Base-by-base conservation (phyloP, 2,888 invertebrate species). In the Candidula unifasciata region DNA sequence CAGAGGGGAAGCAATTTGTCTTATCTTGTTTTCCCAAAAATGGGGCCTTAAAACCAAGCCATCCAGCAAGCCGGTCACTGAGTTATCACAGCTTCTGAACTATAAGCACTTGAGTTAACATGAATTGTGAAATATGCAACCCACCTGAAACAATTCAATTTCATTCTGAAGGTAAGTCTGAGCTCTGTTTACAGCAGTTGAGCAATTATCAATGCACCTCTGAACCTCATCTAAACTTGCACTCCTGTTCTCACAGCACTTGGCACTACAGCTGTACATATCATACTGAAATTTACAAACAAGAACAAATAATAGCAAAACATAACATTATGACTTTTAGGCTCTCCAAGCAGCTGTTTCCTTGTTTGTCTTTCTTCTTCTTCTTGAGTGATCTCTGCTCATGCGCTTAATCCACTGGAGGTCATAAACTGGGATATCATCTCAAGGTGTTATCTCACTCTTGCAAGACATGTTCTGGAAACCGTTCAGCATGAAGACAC, bases 201-300 rank as follows among this genome's bases (percentile, higher is more conserved):
- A 96, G 92, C 98, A 98, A 80, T 95, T 95, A 87, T 97, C 97
- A 37, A 98, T 96, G 92, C 98, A 98, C 33, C 95, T 95, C 89
- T 97, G 97, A 0, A 97, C 96, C 88, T 96, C 95, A 91, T 97
- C 97, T 87, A 97, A 94, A 0, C 96, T 96, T 0, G 95, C 94
- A 33, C 95, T 94, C 35, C 94, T 94, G 90, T 97, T 96, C 87
- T 97, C 97, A 92, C 98, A 98, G 93, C 98, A 98, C 89, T 95
- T 95, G 0, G 97, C 96, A 0, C 98, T 97, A 94, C 98, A 98
- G 89, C 96, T 95, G 92, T 98, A 97, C 97, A 98, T 98, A 74
- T 93, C 91, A 79, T 89, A 92, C 93, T 93, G 88, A 79, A 78
- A 64, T 78, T 44, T 44, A 78, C 64, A 33, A 60, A 13, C 52